A percentile compares a stretch with the other conserved stretches of the same genome.
phyloP scores from a whole-genome alignment of 2,797 vertebrate species.

The Chaenodraco wilsoni region DNA sequence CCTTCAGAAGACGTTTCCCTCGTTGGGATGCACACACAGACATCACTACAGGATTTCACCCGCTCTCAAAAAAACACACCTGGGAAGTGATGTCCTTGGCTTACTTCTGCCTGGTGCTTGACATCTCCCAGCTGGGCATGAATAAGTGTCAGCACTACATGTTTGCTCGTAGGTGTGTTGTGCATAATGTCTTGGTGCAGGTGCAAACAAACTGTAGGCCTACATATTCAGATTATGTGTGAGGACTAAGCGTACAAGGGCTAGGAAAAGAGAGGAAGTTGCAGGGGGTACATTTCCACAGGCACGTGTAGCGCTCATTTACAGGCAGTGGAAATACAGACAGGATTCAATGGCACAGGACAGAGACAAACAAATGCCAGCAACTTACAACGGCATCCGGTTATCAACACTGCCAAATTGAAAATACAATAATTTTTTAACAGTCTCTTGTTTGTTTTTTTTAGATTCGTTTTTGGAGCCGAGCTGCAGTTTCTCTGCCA shows the following conservation, averaged over 20 bases:
- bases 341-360: constrained; percentile 68
- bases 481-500: constrained; percentile 65
- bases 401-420: constrained; percentile 29
- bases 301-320: constrained; percentile 74
- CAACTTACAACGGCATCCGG: constrained; percentile 61
- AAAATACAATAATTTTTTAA: constrained; percentile 15
- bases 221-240: constrained; percentile 48
- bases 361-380: constrained; percentile 68
- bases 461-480: constrained; percentile 29
- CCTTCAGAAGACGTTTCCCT: constrained; percentile 37
- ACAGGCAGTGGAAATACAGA: constrained; percentile 73
- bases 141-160: constrained; percentile 57
- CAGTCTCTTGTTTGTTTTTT: constrained; percentile 17
- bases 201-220: constrained; percentile 53
- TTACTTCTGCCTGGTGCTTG: constrained; percentile 60
- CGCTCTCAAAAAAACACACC: constrained; percentile 40
- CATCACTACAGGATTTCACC: constrained; percentile 47
- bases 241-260: constrained; percentile 49
- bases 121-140: constrained; percentile 64
- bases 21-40: constrained; percentile 59
- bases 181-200: constrained; percentile 60
- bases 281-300: constrained; percentile 77
- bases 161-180: constrained; percentile 51
- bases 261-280: constrained; percentile 65
- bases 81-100: constrained; percentile 61